Evolutionary conservation across 2,797 vertebrate species (phyloP).

Genomic region (Tachyglossus aculeatus): DNA sequence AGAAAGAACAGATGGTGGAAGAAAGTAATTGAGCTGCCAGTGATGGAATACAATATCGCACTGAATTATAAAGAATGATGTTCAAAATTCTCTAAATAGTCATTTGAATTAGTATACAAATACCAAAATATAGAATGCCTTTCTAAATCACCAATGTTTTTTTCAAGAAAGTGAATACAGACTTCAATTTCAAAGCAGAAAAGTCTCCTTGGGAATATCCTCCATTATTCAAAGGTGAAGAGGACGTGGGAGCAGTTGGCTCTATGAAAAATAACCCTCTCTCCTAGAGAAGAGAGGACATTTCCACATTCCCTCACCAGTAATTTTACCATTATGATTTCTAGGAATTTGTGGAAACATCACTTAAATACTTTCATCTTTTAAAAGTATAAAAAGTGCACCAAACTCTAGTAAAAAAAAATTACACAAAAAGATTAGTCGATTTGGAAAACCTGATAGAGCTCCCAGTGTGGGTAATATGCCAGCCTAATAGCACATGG

Average conservation of each 20-base stretch:
- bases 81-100: constrained; percentile 53
- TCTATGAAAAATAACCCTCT: not conserved
- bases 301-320: not conserved
- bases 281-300: not conserved
- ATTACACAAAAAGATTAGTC: not conserved
- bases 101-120: constrained; percentile 30
- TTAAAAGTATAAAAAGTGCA: not conserved
- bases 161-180: constrained; percentile 17
- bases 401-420: not conserved
- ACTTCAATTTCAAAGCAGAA: constrained; percentile 9
- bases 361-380: not conserved
- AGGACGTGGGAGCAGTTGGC: not conserved
- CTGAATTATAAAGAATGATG: constrained; percentile 67
- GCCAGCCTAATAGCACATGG: not conserved
- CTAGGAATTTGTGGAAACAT: not conserved
- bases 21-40: constrained; percentile 73
- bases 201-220: not conserved
- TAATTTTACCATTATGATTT: not conserved
- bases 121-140: constrained; percentile 29
- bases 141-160: constrained; percentile 24
- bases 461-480: not conserved
- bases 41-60: constrained; percentile 69
- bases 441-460: constrained; percentile 5
- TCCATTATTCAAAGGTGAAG: not conserved
- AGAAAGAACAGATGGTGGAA: constrained; percentile 75